A percentile compares a stretch with the other conserved stretches of the same genome.
Conservation (phyloP, 1,140 invertebrate genomes). For the Armadillidium nasatum region DNA sequence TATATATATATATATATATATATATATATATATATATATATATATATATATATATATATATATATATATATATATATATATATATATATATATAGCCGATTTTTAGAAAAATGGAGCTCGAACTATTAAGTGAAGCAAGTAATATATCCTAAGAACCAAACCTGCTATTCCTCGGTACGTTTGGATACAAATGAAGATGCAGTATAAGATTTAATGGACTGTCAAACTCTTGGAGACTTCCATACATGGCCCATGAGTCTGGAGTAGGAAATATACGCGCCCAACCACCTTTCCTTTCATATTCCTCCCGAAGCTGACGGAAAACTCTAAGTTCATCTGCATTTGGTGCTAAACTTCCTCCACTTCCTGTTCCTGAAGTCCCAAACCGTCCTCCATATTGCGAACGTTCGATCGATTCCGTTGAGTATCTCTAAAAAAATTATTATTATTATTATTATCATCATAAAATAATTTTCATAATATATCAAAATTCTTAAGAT, state of each 20-base stretch:
- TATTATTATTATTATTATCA: no score
- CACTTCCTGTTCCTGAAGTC: neutral
- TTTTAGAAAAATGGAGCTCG: no score
- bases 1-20: no score
- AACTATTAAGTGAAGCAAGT: no score
- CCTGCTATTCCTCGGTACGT: constrained; percentile 47
- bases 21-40: no score
- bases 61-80: no score
- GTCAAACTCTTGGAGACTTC: constrained; percentile 51
- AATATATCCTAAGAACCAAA: neutral
- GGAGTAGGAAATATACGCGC: constrained; percentile 84
- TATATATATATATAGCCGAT: no score
- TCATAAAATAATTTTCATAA: no score
- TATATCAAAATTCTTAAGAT: no score
- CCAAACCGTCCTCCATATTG: constrained; percentile 21
- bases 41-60: no score
- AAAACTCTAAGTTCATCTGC: constrained; percentile 75
- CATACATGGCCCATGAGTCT: constrained; percentile 67
- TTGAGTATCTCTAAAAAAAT: constrained; percentile 35
- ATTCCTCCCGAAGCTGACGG: constrained; percentile 71
- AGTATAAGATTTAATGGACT: constrained; percentile 75
- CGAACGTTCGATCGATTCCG: constrained; percentile 35
- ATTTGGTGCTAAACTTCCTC: constrained; percentile 49
- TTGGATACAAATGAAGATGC: constrained; percentile 68
- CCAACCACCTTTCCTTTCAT: constrained; percentile 77